Conservation (phyloP, 1,140 invertebrate species). For the Macrotrachela quadricornifera region DNA sequence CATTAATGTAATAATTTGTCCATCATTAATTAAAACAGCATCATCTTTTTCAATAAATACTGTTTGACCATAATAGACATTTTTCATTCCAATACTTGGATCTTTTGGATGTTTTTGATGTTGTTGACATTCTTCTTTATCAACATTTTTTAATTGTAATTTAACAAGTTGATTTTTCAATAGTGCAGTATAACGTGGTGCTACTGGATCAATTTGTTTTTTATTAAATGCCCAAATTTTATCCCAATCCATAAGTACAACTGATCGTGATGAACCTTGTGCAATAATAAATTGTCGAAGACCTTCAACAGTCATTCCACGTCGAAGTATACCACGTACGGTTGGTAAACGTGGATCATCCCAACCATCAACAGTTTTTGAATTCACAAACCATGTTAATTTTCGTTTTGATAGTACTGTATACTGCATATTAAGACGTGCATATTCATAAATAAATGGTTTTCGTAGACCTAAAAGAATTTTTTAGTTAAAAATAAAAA, state of each 20-base stretch:
- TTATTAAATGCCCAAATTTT: constrained; percentile 99
- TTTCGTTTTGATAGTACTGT: constrained; percentile 91
- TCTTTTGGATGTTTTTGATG: constrained; percentile 85
- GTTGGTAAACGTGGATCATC: constrained; percentile 97
- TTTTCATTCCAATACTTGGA: constrained; percentile 59
- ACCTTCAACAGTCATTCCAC: constrained; percentile 89
- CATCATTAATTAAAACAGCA: constrained; percentile 58
- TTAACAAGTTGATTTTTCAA: constrained; percentile 39
- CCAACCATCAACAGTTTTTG: constrained; percentile 85
- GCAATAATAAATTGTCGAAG: constrained; percentile 90
- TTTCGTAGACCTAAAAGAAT: constrained; percentile 62
- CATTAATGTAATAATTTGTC: constrained; percentile 86
- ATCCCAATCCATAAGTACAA: constrained; percentile 99
- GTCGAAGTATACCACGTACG: constrained; percentile 73
- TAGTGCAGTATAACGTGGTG: constrained; percentile 74
- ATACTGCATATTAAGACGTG: constrained; percentile 82
- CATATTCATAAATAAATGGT: constrained; percentile 85
- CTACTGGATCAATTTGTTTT: constrained; percentile 78
- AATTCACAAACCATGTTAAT: constrained; percentile 84
- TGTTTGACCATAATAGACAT: constrained; percentile 46
- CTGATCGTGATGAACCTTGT: constrained; percentile 88
- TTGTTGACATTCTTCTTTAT: constrained; percentile 35
- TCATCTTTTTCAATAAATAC: constrained; percentile 72
- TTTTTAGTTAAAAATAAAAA: too few species aligned
- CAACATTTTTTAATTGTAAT: constrained; percentile 46